phyloP scores from a whole-genome alignment of 2,797 vertebrate species.

The Hippoglossus hippoglossus region DNA sequence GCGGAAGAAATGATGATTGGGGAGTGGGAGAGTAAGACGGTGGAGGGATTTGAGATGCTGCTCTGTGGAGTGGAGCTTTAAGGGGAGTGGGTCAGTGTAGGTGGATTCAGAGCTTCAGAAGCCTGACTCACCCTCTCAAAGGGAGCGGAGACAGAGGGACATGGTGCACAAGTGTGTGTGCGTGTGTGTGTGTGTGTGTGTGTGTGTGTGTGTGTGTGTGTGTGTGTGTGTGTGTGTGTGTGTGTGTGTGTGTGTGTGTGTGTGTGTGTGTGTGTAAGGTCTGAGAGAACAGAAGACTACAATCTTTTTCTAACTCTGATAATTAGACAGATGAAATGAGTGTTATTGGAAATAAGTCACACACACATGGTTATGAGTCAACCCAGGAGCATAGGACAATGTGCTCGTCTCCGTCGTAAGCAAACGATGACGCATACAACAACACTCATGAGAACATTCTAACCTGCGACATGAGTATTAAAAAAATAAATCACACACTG shows the following conservation, averaged over 20 bases:
- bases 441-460: not conserved
- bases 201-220: slow-evolving; percentile 6
- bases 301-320: slow-evolving; percentile 54
- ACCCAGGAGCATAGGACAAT: slow-evolving; percentile 32
- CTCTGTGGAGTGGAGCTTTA: slow-evolving; percentile 9
- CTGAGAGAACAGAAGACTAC: slow-evolving; percentile 17
- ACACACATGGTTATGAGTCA: slow-evolving; percentile 48
- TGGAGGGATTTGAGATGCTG: slow-evolving; percentile 15
- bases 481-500: slow-evolving; percentile 16
- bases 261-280: slow-evolving; percentile 11
- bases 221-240: slow-evolving; percentile 18
- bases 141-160: slow-evolving; percentile 11
- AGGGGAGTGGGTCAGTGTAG: slow-evolving; percentile 38
- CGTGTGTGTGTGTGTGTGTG: slow-evolving; percentile 20
- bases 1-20: slow-evolving; percentile 17
- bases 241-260: slow-evolving; percentile 17
- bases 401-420: slow-evolving; percentile 3
- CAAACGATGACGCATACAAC: slow-evolving; percentile 1
- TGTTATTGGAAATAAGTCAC: slow-evolving; percentile 36
- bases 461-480: slow-evolving; percentile 11
- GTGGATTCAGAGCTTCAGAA: slow-evolving; percentile 38
- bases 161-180: not conserved
- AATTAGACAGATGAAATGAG: slow-evolving; percentile 50
- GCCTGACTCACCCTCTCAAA: slow-evolving; percentile 57
- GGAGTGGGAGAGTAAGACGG: slow-evolving; percentile 19